Percentiles rank a stretch among this genome's conserved stretches.
These are phyloP conservation scores for Rhingia rostrata DNA, from an alignment of 2,888 invertebrate species.

Conservation along the genomic window DNA sequence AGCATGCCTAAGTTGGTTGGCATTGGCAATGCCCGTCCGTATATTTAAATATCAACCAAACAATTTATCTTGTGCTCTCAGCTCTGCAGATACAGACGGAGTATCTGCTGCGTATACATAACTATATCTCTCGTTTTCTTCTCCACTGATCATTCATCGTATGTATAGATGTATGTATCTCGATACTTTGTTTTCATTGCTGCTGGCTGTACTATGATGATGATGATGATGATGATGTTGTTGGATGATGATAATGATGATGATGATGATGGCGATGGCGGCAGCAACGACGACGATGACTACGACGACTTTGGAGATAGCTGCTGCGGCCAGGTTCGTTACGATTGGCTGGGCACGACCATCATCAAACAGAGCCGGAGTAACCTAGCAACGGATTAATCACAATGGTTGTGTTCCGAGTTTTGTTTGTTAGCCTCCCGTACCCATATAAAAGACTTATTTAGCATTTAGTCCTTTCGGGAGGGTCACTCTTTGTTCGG, in stretches of 20 bases:
- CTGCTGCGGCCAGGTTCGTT: slow-evolving; percentile 63
- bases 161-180: slow-evolving; percentile 41
- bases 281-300: slow-evolving; percentile 25
- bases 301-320: slow-evolving; percentile 47
- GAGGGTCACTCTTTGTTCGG: slow-evolving; percentile 40
- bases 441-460: slow-evolving; percentile 14
- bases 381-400: slow-evolving; percentile 68
- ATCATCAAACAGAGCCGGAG: slow-evolving; percentile 43
- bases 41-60: slow-evolving; percentile 65
- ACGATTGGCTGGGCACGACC: slow-evolving; percentile 70
- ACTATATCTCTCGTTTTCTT: slow-evolving; percentile 74
- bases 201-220: slow-evolving; percentile 15
- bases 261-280: slow-evolving; percentile 38
- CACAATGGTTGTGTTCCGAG: slow-evolving; percentile 63
- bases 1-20: slow-evolving; percentile 69
- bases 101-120: slow-evolving; percentile 66
- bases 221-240: slow-evolving; percentile 35
- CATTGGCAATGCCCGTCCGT: slow-evolving; percentile 2
- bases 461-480: slow-evolving; percentile 59
- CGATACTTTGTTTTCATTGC: slow-evolving; percentile 19
- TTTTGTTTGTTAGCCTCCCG: slow-evolving; percentile 17
- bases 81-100: slow-evolving; percentile 59
- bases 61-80: slow-evolving; percentile 69
- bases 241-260: slow-evolving; percentile 46
- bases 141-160: slow-evolving; percentile 73